These are phyloP conservation scores for Nothobranchius kuhntae DNA, from an alignment of 2,113 vertebrate species.

Conservation along the genomic window DNA sequence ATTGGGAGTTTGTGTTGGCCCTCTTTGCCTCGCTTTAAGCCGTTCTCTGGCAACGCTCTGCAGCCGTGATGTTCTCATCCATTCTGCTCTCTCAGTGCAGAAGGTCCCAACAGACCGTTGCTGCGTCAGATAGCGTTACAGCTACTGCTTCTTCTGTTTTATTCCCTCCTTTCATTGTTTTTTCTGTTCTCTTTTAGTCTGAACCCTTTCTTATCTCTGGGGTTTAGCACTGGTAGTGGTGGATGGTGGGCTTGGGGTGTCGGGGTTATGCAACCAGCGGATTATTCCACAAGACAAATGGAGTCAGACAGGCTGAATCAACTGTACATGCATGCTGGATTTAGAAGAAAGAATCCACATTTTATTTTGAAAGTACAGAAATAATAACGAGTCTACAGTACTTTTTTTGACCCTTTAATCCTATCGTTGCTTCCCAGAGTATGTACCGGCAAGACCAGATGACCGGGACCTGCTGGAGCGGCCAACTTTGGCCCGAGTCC, in stretches of 20 bases:
- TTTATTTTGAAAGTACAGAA: neutral
- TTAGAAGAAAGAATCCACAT: neutral
- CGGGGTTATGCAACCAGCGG: slow-evolving; percentile 60
- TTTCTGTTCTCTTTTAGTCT: slow-evolving; percentile 59
- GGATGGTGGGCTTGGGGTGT: slow-evolving; percentile 43
- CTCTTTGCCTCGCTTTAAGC: slow-evolving; percentile 41
- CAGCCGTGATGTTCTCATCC: slow-evolving; percentile 32
- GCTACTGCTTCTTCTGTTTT: slow-evolving; percentile 33
- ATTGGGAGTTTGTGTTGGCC: slow-evolving; percentile 33
- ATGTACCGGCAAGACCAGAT: slow-evolving; percentile 34
- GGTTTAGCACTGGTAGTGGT: slow-evolving; percentile 51
- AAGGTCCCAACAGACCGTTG: slow-evolving; percentile 42
- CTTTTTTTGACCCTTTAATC: neutral
- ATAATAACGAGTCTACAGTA: neutral
- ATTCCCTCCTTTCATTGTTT: slow-evolving; percentile 45
- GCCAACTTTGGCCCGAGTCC: slow-evolving; percentile 44
- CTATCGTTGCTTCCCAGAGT: slow-evolving; percentile 11
- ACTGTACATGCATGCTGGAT: slow-evolving; percentile 19
- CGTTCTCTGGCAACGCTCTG: slow-evolving; percentile 31
- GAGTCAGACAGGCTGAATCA: slow-evolving; percentile 64
- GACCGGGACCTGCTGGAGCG: slow-evolving; percentile 27
- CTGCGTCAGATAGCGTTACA: slow-evolving; percentile 37
- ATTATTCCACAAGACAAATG: slow-evolving; percentile 58
- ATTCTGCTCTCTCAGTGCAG: slow-evolving; percentile 44
- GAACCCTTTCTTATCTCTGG: slow-evolving; percentile 62